These are phyloP conservation scores for Limulus polyphemus DNA, from an alignment of 2,888 invertebrate genomes.

Conservation along the genomic window DNA sequence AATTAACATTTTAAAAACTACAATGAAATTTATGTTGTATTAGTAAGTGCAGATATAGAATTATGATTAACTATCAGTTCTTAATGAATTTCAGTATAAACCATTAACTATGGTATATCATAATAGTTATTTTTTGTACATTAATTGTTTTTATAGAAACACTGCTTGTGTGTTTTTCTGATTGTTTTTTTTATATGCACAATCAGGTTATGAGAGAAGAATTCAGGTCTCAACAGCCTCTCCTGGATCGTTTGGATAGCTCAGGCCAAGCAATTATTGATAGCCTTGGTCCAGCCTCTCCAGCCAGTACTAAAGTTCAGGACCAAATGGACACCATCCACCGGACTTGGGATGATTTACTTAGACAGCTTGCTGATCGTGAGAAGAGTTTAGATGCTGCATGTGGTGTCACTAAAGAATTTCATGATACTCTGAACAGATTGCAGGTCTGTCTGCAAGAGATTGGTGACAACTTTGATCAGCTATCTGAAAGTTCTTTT, in stretches of 20 bases:
- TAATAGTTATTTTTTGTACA: not conserved
- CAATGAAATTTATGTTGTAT: too few relatives aligned
- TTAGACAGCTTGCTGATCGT: slow-evolving; percentile 68
- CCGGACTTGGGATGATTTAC: slow-evolving; percentile 63
- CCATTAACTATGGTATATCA: too few relatives aligned
- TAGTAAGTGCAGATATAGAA: too few relatives aligned
- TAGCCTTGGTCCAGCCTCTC: slow-evolving; percentile 43
- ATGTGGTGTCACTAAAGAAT: slow-evolving; percentile 81
- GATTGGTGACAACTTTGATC: slow-evolving; percentile 75
- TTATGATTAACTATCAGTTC: too few relatives aligned
- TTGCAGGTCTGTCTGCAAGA: slow-evolving; percentile 73
- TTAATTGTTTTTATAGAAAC: slow-evolving; percentile 1
- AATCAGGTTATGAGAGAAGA: slow-evolving; percentile 71
- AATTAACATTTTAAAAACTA: too few relatives aligned
- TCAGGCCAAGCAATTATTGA: slow-evolving; percentile 62
- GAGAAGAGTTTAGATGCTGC: slow-evolving; percentile 78
- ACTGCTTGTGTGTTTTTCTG: slow-evolving; percentile 43
- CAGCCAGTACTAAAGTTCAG: slow-evolving; percentile 53
- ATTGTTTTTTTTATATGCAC: too few relatives aligned
- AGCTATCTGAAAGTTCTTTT: slow-evolving; percentile 55
- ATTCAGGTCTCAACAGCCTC: slow-evolving; percentile 81
- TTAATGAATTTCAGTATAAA: too few relatives aligned
- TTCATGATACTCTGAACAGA: slow-evolving; percentile 72
- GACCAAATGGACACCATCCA: slow-evolving; percentile 58
- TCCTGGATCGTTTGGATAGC: slow-evolving; percentile 68